Conservation (phyloP, 2,797 vertebrate species). For the Amblyopsis hoosieri region DNA sequence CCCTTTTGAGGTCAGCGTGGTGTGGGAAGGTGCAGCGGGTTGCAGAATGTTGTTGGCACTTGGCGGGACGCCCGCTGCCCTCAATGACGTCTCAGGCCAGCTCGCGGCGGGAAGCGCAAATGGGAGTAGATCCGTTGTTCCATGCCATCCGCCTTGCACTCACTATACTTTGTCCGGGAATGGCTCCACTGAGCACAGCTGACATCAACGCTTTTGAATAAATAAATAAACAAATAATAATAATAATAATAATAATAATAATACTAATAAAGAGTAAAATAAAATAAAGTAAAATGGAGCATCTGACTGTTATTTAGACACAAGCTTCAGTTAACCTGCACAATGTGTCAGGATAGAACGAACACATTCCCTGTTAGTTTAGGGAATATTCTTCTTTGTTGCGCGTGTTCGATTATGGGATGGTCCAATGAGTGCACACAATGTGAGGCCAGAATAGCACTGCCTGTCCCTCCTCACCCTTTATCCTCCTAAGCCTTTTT, state of each 20-base stretch:
- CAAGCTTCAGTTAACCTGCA: slow-evolving; percentile 77
- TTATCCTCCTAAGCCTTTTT: slow-evolving; percentile 48
- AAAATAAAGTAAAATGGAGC: slow-evolving; percentile 49
- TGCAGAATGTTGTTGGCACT: slow-evolving; percentile 72
- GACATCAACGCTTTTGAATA: slow-evolving; percentile 55
- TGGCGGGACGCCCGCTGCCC: slow-evolving; percentile 61
- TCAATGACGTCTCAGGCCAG: slow-evolving; percentile 66
- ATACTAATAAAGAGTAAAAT: slow-evolving; percentile 28
- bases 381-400: slow-evolving; percentile 18
- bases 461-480: slow-evolving; percentile 59
- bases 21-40: slow-evolving; percentile 65
- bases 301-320: slow-evolving; percentile 64
- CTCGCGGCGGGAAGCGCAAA: slow-evolving; percentile 73
- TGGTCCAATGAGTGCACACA: slow-evolving; percentile 53
- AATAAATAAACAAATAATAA: slow-evolving; percentile 48
- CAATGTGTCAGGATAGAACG: slow-evolving; percentile 66
- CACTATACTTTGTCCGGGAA: slow-evolving; percentile 53
- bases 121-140: slow-evolving; percentile 76
- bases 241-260: not conserved
- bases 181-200: slow-evolving; percentile 64
- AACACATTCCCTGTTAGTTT: slow-evolving; percentile 50
- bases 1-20: slow-evolving; percentile 75
- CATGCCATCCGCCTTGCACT: slow-evolving; percentile 66
- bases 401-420: slow-evolving; percentile 27
- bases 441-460: slow-evolving; percentile 64